Conservation (phyloP, 92 coral and sea anemone genomes). For the Siderastrea radians region DNA sequence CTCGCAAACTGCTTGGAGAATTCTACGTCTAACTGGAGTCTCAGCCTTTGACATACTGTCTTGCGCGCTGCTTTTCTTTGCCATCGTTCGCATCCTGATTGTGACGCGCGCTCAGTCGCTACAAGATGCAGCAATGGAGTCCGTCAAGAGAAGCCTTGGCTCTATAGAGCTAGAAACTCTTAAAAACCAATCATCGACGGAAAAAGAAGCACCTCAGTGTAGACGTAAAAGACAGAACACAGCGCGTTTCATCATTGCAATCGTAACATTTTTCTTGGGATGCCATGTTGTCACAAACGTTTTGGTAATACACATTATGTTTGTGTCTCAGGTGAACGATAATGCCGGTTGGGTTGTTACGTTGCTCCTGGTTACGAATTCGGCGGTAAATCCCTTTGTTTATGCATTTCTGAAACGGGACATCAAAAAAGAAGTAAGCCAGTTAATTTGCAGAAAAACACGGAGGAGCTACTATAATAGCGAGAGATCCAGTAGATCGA, state of each 20-base stretch:
- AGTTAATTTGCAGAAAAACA: background rate
- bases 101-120: constrained; percentile 1
- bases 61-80: constrained; percentile 3
- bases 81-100: constrained; percentile 9
- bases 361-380: background rate
- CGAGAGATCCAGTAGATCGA: background rate
- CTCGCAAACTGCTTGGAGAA: constrained; percentile 1
- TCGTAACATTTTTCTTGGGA: constrained; percentile 25
- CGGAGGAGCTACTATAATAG: background rate
- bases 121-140: background rate
- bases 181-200: background rate
- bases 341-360: background rate
- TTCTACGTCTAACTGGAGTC: constrained; percentile 10
- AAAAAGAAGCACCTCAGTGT: background rate
- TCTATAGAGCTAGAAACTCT: background rate
- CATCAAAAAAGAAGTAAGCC: background rate
- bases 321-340: background rate
- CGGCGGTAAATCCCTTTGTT: constrained; percentile 34
- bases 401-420: constrained; percentile 28
- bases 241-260: constrained; percentile 2
- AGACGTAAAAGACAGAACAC: background rate
- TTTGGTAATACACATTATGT: background rate
- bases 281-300: background rate
- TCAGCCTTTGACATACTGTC: constrained; percentile 12
- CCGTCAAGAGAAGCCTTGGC: background rate